A percentile compares a stretch with the other conserved stretches of the same genome.
Evolutionary conservation across 1,140 invertebrate genomes (phyloP).

Genomic region (Drosophila equinoxialis): DNA sequence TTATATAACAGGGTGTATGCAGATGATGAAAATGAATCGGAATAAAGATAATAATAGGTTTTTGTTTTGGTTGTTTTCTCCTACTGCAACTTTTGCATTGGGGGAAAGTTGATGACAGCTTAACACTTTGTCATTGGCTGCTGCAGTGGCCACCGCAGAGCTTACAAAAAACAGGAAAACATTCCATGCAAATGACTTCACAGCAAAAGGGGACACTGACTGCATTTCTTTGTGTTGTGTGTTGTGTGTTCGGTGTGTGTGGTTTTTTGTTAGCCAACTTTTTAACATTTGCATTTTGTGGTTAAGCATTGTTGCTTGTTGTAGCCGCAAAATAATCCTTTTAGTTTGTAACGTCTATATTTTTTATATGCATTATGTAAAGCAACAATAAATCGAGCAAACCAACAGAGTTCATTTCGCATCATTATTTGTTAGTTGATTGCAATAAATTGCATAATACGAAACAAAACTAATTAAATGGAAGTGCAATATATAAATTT

Average conservation of each 20-base stretch:
- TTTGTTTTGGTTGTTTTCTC: neutral
- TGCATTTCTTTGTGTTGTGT: slow-evolving; percentile 21
- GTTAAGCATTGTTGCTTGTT: slow-evolving; percentile 31
- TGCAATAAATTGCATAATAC: neutral
- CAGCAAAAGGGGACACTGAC: slow-evolving; percentile 2
- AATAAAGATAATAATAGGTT: neutral
- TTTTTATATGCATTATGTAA: slow-evolving; percentile 13
- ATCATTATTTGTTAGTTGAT: slow-evolving; percentile 5
- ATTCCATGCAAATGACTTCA: slow-evolving; percentile 38
- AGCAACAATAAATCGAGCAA: neutral
- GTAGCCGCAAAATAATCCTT: slow-evolving; percentile 56
- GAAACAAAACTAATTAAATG: slow-evolving; percentile 22
- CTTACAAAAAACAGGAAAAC: slow-evolving; percentile 37
- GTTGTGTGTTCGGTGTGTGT: slow-evolving; percentile 32
- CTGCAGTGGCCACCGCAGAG: slow-evolving; percentile 23
- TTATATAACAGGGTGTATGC: neutral
- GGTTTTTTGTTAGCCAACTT: slow-evolving; percentile 50
- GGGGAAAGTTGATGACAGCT: slow-evolving; percentile 9
- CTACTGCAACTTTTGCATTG: neutral
- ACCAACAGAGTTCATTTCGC: neutral
- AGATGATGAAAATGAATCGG: neutral
- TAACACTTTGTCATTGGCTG: slow-evolving; percentile 19
- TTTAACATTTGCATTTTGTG: slow-evolving; percentile 63
- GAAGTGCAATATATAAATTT: neutral
- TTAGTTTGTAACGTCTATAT: slow-evolving; percentile 29